These are phyloP conservation scores for Lindbergichthys nudifrons DNA, from an alignment of 2,797 vertebrate species.

Conservation along the genomic window DNA sequence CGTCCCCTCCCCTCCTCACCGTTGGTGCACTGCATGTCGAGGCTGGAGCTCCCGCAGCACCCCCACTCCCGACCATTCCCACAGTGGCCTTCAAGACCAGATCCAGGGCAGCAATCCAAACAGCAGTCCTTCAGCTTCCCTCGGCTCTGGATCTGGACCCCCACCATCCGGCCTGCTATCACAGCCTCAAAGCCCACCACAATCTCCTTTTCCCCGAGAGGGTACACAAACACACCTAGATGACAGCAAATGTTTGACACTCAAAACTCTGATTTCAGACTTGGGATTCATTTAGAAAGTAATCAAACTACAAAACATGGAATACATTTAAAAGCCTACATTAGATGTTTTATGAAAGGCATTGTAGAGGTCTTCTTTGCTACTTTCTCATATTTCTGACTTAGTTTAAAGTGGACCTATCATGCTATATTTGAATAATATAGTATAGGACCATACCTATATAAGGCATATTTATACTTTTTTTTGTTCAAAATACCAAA, in stretches of 20 bases:
- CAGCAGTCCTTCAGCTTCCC: constrained; percentile 89
- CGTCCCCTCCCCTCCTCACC: constrained; percentile 81
- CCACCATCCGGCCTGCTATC: constrained; percentile 86
- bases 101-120: constrained; percentile 82
- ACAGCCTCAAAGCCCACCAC: constrained; percentile 91
- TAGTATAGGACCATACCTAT: too few species aligned
- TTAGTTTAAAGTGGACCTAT: too few species aligned
- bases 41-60: constrained; percentile 80
- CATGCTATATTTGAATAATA: too few species aligned
- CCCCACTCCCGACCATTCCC: constrained; percentile 83
- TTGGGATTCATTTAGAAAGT: background rate
- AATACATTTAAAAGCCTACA: background rate
- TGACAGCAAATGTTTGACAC: background rate
- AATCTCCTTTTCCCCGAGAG: constrained; percentile 92
- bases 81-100: constrained; percentile 81
- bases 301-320: background rate
- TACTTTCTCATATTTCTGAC: too few species aligned
- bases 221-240: constrained; percentile 95
- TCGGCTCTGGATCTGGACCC: constrained; percentile 90
- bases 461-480: too few species aligned
- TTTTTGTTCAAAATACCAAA: too few species aligned
- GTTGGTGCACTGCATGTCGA: constrained; percentile 86
- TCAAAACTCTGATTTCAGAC: constrained; percentile 14
- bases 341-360: background rate
- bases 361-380: background rate